Evolutionary conservation across 1,140 invertebrate genomes (phyloP).

Genomic region (Philotrypesis tridentata): DNA sequence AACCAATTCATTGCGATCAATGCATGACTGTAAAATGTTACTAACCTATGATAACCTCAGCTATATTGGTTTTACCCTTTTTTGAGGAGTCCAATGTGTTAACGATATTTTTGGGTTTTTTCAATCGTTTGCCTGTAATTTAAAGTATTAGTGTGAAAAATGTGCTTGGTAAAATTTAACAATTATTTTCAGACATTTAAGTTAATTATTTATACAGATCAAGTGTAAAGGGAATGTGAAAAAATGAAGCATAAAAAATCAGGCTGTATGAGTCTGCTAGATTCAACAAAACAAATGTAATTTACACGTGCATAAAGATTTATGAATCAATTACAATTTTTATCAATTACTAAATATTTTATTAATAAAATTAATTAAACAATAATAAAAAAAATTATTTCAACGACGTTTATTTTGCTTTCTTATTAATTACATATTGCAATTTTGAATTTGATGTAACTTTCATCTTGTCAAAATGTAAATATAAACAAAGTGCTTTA

Average conservation of each 20-base stretch:
- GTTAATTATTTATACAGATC: not conserved
- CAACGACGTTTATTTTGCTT: too few species aligned
- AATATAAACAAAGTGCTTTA: too few species aligned
- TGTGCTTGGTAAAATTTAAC: not conserved
- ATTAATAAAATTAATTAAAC: too few species aligned
- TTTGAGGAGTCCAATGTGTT: not conserved
- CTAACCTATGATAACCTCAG: conserved; percentile 29
- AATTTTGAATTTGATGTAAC: too few species aligned
- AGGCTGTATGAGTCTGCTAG: not conserved
- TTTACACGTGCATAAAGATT: not conserved
- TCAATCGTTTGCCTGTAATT: not conserved
- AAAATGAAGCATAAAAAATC: not conserved
- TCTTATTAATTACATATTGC: too few species aligned
- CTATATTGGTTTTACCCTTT: not conserved
- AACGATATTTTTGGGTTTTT: not conserved
- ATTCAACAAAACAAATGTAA: not conserved
- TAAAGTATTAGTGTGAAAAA: not conserved
- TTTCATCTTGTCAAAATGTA: too few species aligned
- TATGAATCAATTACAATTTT: too few species aligned
- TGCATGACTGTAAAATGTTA: not conserved
- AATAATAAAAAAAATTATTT: too few species aligned
- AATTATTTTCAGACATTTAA: not conserved
- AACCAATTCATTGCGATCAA: too few species aligned
- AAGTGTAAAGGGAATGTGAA: not conserved
- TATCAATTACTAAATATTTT: too few species aligned